Conservation (phyloP, 2,113 vertebrate species). For the Lamprotornis superbus region DNA sequence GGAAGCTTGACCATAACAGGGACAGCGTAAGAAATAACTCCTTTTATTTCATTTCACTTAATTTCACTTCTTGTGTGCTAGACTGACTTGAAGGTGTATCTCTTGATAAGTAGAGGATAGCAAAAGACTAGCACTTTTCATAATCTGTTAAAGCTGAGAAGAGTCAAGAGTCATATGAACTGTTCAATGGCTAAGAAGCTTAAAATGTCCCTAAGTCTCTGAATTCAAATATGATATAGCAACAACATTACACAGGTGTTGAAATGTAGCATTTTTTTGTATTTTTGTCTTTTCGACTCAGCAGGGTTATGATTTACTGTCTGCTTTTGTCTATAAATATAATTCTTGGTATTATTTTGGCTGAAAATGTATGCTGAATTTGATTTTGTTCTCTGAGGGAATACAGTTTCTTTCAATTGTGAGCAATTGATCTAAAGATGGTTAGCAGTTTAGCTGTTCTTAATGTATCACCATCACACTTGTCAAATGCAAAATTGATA, state of each 20-base stretch:
- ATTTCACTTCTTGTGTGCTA: neutral
- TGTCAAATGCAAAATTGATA: slow-evolving; percentile 34
- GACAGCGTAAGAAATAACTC: neutral
- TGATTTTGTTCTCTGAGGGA: neutral
- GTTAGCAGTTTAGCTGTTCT: neutral
- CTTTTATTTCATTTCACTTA: neutral
- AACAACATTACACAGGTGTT: neutral
- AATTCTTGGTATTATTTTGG: neutral
- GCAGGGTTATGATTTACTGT: neutral
- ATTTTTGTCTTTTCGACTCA: neutral
- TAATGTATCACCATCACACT: neutral
- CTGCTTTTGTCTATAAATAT: neutral
- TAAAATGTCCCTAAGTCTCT: neutral
- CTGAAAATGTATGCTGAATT: neutral
- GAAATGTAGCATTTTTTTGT: neutral
- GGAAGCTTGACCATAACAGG: neutral
- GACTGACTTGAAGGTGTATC: neutral
- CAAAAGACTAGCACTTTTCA: neutral
- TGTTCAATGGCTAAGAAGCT: neutral
- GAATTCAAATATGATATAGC: neutral
- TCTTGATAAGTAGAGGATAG: neutral
- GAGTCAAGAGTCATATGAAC: neutral
- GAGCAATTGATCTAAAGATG: neutral
- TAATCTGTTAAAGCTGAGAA: neutral
- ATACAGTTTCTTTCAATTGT: neutral